A percentile compares a stretch with the other conserved stretches of the same genome.
Conservation (phyloP, 2,888 invertebrate species). For the Orthosia gracilis region DNA sequence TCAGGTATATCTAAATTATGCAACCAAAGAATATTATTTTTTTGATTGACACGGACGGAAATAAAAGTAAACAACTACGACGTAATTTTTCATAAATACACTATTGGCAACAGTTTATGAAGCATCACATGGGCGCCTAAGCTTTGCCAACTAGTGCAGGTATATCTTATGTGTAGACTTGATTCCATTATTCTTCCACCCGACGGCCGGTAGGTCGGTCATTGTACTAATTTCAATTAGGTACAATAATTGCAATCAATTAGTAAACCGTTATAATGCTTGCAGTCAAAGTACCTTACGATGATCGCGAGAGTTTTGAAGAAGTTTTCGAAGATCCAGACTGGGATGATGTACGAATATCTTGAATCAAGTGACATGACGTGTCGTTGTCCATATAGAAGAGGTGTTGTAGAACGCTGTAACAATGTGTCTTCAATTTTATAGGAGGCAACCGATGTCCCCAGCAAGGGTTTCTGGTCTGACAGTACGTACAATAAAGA, state of each 20-base stretch:
- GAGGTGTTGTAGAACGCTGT: slow-evolving; percentile 5
- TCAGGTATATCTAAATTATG: slow-evolving; percentile 11
- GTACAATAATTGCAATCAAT: slow-evolving; percentile 22
- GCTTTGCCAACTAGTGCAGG: slow-evolving; percentile 74
- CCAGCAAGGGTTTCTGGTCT: slow-evolving; percentile 79
- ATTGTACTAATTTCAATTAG: slow-evolving; percentile 65
- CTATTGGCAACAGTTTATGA: slow-evolving; percentile 68
- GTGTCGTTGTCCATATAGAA: neutral
- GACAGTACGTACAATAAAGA: slow-evolving; percentile 78
- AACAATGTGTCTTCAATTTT: slow-evolving; percentile 54
- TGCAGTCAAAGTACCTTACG: slow-evolving; percentile 52
- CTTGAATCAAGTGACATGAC: slow-evolving; percentile 7
- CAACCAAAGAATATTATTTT: slow-evolving; percentile 20
- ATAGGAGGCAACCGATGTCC: slow-evolving; percentile 83
- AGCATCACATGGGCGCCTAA: slow-evolving; percentile 65
- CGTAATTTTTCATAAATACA: slow-evolving; percentile 65
- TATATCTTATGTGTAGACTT: slow-evolving; percentile 60
- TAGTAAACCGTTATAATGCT: slow-evolving; percentile 60
- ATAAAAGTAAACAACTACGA: slow-evolving; percentile 46
- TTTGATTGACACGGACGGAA: slow-evolving; percentile 30
- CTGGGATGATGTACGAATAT: slow-evolving; percentile 40
- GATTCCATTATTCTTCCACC: slow-evolving; percentile 75
- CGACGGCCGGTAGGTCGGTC: slow-evolving; percentile 68
- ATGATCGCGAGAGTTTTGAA: slow-evolving; percentile 52
- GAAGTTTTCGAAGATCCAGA: slow-evolving; percentile 61